Conservation (phyloP, 2,113 vertebrate genomes). For the Oreochromis spilurus region DNA sequence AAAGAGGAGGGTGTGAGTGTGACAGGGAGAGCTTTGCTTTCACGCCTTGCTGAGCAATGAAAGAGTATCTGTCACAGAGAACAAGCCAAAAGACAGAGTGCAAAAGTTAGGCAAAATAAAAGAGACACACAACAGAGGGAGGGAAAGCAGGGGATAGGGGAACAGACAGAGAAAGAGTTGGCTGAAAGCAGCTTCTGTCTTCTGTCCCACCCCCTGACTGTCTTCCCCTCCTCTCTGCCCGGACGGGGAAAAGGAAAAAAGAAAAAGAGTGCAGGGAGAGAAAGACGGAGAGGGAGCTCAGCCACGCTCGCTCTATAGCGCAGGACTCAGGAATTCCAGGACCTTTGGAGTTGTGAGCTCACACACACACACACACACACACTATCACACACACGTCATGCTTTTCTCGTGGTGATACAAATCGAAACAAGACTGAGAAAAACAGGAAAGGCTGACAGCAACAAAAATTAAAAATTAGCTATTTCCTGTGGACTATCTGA, state of each 20-base stretch:
- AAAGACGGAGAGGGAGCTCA: constrained; percentile 41
- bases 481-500: constrained; percentile 53
- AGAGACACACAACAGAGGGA: neutral
- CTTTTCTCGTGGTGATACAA: constrained; percentile 24
- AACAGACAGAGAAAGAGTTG: constrained; percentile 40
- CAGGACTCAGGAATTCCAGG: constrained; percentile 65
- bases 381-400: neutral
- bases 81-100: constrained; percentile 20
- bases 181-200: constrained; percentile 58
- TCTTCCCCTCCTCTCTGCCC: constrained; percentile 59
- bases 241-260: constrained; percentile 30
- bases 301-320: constrained; percentile 43
- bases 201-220: constrained; percentile 60
- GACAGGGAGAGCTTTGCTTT: constrained; percentile 30
- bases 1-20: constrained; percentile 32
- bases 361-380: neutral
- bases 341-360: constrained; percentile 56
- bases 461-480: neutral
- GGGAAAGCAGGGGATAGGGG: neutral
- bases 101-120: constrained; percentile 33
- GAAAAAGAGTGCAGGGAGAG: constrained; percentile 31
- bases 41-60: constrained; percentile 39
- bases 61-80: constrained; percentile 46
- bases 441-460: neutral
- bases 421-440: constrained; percentile 12